Evolutionary conservation across 2,113 vertebrate genomes (phyloP).

Genomic region (Vombatus ursinus): DNA sequence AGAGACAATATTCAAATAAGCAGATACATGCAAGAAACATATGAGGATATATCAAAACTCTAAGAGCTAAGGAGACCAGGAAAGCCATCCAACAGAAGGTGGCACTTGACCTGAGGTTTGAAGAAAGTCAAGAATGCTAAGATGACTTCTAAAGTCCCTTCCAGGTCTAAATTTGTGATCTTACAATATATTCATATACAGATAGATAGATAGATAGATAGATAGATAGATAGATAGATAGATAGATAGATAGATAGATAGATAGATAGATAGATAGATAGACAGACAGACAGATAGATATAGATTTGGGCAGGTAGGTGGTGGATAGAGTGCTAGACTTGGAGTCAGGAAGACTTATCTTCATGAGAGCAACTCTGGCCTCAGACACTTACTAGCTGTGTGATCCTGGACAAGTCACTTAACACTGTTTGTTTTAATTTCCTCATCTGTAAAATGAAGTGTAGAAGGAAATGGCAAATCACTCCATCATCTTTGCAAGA

Average conservation of each 20-base stretch:
- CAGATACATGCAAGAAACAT: neutral
- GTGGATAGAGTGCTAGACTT: no score
- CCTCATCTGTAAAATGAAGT: neutral
- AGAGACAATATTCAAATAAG: neutral
- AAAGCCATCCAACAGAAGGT: neutral
- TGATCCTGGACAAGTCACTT: neutral
- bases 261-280: no score
- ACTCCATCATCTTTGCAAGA: neutral
- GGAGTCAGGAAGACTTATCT: no score
- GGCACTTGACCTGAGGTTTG: neutral
- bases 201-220: no score
- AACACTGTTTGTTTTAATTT: neutral
- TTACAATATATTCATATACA: neutral
- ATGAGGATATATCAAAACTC: neutral
- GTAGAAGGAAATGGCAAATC: neutral
- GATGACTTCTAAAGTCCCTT: neutral
- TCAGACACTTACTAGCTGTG: neutral
- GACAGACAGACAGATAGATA: no score
- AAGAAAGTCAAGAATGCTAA: neutral
- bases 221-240: no score
- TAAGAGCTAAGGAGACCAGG: neutral
- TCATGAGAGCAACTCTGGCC: neutral
- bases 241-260: no score
- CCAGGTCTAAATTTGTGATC: neutral
- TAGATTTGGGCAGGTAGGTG: neutral